phyloP scores from a whole-genome alignment of 2,888 invertebrate species.

The Gastrophysa polygoni region DNA sequence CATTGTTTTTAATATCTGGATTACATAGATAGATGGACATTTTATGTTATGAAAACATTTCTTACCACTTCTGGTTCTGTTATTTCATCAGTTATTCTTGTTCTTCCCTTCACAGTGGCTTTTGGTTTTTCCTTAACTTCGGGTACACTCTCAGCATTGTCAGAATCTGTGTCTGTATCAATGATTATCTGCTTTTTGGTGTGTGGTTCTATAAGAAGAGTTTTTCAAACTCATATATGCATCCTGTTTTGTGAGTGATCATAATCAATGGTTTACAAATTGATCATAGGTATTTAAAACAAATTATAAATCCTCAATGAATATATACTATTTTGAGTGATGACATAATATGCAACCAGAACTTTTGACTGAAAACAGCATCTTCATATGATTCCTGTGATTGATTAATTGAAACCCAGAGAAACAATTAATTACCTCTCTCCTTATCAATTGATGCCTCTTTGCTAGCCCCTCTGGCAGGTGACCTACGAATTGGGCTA shows the following conservation, averaged over 20 bases:
- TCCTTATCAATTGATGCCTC: slow-evolving; percentile 32
- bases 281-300: too few species aligned
- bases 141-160: slow-evolving; percentile 31
- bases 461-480: slow-evolving; percentile 32
- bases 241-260: background rate
- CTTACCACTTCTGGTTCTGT: slow-evolving; percentile 30
- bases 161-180: slow-evolving; percentile 45
- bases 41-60: background rate
- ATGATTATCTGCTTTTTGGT: slow-evolving; percentile 31
- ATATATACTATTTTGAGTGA: too few species aligned
- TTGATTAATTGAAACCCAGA: too few species aligned
- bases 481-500: slow-evolving; percentile 39
- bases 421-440: too few species aligned
- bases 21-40: too few species aligned
- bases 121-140: slow-evolving; percentile 48
- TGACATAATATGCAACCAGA: too few species aligned
- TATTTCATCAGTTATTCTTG: slow-evolving; percentile 39
- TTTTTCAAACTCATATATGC: background rate
- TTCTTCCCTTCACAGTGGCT: slow-evolving; percentile 48
- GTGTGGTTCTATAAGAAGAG: background rate
- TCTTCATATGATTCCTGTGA: too few species aligned
- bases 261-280: too few species aligned
- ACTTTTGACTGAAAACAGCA: too few species aligned
- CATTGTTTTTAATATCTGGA: too few species aligned
- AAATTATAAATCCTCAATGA: too few species aligned